These are phyloP conservation scores for Fragum fragum DNA, from an alignment of 2,888 invertebrate species.

Conservation along the genomic window DNA sequence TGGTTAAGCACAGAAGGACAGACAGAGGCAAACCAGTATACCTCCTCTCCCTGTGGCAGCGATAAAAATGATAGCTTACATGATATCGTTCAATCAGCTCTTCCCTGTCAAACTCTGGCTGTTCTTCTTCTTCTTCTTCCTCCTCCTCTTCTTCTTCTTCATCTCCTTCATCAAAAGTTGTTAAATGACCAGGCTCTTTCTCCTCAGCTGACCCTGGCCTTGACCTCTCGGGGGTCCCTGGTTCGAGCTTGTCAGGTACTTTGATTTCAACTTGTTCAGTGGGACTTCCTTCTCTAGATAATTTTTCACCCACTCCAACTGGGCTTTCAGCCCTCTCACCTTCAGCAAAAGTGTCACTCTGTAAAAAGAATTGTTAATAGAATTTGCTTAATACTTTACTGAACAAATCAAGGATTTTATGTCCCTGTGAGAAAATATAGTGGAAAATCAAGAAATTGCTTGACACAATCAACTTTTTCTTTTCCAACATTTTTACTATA, in stretches of 20 bases:
- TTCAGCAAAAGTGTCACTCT: constrained; percentile 83
- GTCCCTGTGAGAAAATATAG: background rate
- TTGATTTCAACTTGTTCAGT: constrained; percentile 57
- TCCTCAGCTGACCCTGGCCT: constrained; percentile 66
- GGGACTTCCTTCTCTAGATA: constrained; percentile 83
- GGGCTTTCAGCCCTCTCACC: constrained; percentile 82
- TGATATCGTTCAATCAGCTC: constrained; percentile 84
- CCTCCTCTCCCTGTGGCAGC: too few species aligned
- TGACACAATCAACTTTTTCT: too few species aligned
- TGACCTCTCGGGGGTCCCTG: constrained; percentile 75
- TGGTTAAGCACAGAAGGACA: too few species aligned
- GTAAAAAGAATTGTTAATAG: too few species aligned
- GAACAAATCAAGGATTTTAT: too few species aligned
- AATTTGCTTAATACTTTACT: too few species aligned
- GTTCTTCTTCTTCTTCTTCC: constrained; percentile 78
- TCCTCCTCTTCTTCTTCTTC: constrained; percentile 72
- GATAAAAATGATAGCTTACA: constrained; percentile 73
- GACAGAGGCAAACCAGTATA: too few species aligned
- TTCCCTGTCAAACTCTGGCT: constrained; percentile 82
- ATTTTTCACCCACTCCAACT: constrained; percentile 79
- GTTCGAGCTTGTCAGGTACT: constrained; percentile 71
- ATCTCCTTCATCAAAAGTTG: constrained; percentile 73
- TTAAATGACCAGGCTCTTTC: constrained; percentile 57
- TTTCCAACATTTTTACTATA: too few species aligned
- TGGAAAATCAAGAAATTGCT: background rate